Base-by-base conservation (phyloP, 1,140 invertebrate species). In the Neocloeon triangulifer region DNA sequence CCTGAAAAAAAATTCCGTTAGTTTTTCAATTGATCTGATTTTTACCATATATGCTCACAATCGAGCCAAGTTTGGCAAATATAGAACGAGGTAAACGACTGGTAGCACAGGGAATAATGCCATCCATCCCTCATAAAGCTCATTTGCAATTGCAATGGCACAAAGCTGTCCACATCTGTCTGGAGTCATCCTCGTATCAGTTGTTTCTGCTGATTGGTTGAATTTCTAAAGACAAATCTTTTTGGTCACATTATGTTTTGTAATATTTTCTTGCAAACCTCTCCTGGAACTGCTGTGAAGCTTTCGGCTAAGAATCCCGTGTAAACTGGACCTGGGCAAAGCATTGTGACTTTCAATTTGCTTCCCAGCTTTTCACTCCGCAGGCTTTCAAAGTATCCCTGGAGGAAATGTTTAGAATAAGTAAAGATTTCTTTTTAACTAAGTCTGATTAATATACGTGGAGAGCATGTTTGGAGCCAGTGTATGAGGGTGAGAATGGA, bases 401-500 rank as follows among this genome's bases (percentile, higher is more conserved):
- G 40, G 35, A 53, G 52, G 39, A 37, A 38, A n/a, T n/a, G n/a
- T n/a, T n/a, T n/a, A n/a, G n/a, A n/a, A n/a, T 32, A 22, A 9
- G 5, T 12, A 9, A 5, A 32, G 7, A 16, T 7, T 23, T 5
- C 7, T 33, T 14, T n/a, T n/a, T n/a, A n/a, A n/a, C n/a, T n/a
- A n/a, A n/a, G n/a, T n/a, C n/a, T n/a, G n/a, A 22, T 13, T 13
- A 32, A 9, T 10, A 35, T 55, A 80, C 80, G 44, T 85, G 75
- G 25, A 89, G 43, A 1, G 81, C 78, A 53, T 77, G 69, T 52
- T 89, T 89, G 1, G 73, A 59, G 6, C 59, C 81, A 31, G 68
- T 72, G 46, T 89, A 89, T 0, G 71, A 67, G 12, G 59, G 70
- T 4, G 78, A 84, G 50, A 59, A 69, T 25, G 81, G 76, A 8